Percentiles rank a stretch among this genome's conserved stretches.
These are phyloP conservation scores for Macropodus opercularis DNA, from an alignment of 2,797 vertebrate species.

Conservation along the genomic window DNA sequence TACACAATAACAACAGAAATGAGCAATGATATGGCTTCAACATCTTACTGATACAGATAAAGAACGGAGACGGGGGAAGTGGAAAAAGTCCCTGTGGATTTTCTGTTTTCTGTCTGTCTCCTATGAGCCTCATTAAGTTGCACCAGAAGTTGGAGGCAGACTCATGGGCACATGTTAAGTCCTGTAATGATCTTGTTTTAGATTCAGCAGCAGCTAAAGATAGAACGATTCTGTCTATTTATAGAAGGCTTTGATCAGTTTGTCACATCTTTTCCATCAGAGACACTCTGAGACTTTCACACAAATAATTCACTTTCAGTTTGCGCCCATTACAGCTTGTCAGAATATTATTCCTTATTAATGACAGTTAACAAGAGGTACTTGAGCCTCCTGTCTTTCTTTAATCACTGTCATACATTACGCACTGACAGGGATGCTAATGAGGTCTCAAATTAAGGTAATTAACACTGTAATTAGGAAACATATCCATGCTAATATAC, in stretches of 20 bases:
- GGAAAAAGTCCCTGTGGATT: not conserved
- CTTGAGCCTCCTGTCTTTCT: slow-evolving; percentile 13
- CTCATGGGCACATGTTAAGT: slow-evolving; percentile 3
- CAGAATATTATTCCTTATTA: slow-evolving; percentile 5
- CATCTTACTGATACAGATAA: not conserved
- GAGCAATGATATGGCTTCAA: not conserved
- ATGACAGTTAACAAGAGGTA: slow-evolving; percentile 25
- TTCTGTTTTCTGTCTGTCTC: slow-evolving; percentile 13
- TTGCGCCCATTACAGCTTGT: not conserved
- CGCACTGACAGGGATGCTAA: slow-evolving; percentile 22
- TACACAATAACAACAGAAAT: not conserved
- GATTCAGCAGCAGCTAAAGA: not conserved
- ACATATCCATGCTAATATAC: not conserved
- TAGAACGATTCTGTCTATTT: not conserved
- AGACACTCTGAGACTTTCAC: not conserved
- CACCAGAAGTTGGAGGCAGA: slow-evolving; percentile 7
- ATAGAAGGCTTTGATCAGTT: slow-evolving; percentile 8
- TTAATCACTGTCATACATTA: slow-evolving; percentile 34
- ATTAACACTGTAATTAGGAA: slow-evolving; percentile 36
- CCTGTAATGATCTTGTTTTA: not conserved
- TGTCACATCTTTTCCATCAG: not conserved
- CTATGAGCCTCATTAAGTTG: slow-evolving; percentile 25
- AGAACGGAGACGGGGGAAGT: slow-evolving; percentile 2
- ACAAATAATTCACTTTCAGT: slow-evolving; percentile 5
- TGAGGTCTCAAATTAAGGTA: slow-evolving; percentile 36